These are phyloP conservation scores for Gerosis bhagava DNA, from an alignment of 2,888 invertebrate species.

Conservation along the genomic window DNA sequence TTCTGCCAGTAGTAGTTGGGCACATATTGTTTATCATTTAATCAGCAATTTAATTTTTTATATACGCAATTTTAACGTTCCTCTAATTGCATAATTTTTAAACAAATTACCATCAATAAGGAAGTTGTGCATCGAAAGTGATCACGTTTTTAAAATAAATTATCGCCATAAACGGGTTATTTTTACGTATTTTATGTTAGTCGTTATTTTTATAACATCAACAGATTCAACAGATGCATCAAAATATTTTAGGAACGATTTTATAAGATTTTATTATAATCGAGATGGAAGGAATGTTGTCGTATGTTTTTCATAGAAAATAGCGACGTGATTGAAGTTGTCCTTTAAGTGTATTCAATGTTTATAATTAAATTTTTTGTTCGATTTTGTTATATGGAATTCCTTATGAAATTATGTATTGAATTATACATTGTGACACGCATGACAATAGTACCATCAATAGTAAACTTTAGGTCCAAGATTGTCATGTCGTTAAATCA, in stretches of 20 bases:
- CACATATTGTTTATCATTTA: too few species aligned
- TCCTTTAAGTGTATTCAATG: slow-evolving; percentile 9
- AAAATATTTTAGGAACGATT: too few species aligned
- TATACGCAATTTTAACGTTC: background rate
- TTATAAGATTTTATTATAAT: too few species aligned
- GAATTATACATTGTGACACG: slow-evolving; percentile 7
- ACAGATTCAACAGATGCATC: too few species aligned
- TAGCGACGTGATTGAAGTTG: slow-evolving; percentile 5
- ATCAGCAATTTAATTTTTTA: too few species aligned
- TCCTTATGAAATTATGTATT: slow-evolving; percentile 2
- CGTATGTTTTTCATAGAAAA: slow-evolving; percentile 1
- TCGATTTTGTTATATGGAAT: slow-evolving; percentile 1
- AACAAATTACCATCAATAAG: slow-evolving; percentile 4
- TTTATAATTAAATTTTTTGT: slow-evolving; percentile 5
- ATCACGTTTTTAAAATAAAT: background rate
- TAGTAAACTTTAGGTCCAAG: slow-evolving; percentile 3
- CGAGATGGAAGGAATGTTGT: background rate
- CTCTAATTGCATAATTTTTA: background rate
- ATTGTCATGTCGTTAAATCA: slow-evolving; percentile 16
- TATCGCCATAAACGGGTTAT: background rate
- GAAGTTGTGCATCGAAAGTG: slow-evolving; percentile 5
- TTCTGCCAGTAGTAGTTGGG: too few species aligned
- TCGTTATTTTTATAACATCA: too few species aligned
- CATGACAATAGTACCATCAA: slow-evolving; percentile 1
- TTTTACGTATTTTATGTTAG: background rate